Evolutionary conservation across 2,113 vertebrate genomes (phyloP).

Genomic region (Mohoua ochrocephala): DNA sequence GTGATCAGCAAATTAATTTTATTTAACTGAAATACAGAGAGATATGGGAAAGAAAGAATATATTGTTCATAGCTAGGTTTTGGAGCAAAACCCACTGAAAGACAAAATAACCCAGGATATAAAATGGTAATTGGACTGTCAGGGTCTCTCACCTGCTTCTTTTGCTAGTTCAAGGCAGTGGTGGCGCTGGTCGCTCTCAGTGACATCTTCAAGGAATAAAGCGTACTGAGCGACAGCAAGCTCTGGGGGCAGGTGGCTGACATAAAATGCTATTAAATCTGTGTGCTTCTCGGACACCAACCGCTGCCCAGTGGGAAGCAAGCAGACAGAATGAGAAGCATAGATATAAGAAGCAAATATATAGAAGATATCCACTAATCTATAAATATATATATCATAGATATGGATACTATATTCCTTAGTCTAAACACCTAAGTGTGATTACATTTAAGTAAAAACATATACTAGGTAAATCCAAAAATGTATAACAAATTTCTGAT

Average conservation of each 20-base stretch:
- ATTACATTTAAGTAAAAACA: background rate
- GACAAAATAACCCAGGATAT: background rate
- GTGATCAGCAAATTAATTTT: background rate
- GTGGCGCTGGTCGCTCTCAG: constrained; percentile 82
- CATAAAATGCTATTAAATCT: constrained; percentile 89
- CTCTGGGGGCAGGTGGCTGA: constrained; percentile 86
- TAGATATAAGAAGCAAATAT: background rate
- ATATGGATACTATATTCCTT: background rate
- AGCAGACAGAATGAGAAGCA: background rate
- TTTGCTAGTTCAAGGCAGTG: constrained; percentile 87
- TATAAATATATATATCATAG: background rate
- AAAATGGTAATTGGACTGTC: background rate
- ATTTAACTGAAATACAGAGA: background rate
- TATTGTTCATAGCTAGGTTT: background rate
- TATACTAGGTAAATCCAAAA: background rate
- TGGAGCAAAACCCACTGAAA: background rate
- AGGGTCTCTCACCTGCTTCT: constrained; percentile 80
- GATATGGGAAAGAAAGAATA: background rate
- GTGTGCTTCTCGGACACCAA: constrained; percentile 85
- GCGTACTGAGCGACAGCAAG: constrained; percentile 86
- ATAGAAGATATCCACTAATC: background rate
- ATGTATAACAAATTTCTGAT: background rate
- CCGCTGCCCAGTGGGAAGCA: constrained; percentile 59
- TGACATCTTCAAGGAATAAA: constrained; percentile 87
- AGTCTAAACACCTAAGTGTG: background rate